phyloP scores from a whole-genome alignment of 2,888 invertebrate species.

The Ypsolopha sequella region DNA sequence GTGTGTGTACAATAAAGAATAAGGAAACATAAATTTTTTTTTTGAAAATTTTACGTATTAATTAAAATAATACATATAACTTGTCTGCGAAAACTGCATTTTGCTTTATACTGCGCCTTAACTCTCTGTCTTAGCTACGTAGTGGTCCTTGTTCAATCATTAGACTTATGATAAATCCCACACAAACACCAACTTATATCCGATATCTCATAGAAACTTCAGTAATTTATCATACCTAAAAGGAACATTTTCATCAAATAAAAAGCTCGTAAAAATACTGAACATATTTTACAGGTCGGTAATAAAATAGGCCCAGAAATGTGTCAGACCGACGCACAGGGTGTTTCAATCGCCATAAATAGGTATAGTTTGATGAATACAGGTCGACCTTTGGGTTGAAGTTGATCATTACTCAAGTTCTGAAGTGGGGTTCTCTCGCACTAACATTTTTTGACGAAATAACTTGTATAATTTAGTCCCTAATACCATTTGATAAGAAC shows the following conservation, averaged over 20 bases:
- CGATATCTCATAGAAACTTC: not conserved
- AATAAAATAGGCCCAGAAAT: not conserved
- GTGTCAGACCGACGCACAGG: not conserved
- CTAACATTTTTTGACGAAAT: no score
- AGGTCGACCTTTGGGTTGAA: not conserved
- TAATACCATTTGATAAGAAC: no score
- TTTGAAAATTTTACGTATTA: no score
- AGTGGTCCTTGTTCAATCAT: no score
- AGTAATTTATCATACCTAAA: not conserved
- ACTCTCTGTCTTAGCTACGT: no score
- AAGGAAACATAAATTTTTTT: no score
- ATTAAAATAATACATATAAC: no score
- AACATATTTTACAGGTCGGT: not conserved
- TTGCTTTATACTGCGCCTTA: no score
- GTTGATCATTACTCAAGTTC: not conserved
- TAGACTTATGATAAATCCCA: no score
- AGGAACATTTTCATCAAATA: not conserved
- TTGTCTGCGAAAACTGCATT: no score
- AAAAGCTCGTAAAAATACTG: not conserved
- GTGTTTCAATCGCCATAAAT: not conserved
- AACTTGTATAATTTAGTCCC: no score
- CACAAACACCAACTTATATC: slow-evolving; percentile 12
- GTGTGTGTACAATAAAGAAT: no score
- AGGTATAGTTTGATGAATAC: slow-evolving; percentile 1
- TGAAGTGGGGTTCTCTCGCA: not conserved